phyloP scores from a whole-genome alignment of 1,140 invertebrate species.

The Cyrtorhinus lividipennis region DNA sequence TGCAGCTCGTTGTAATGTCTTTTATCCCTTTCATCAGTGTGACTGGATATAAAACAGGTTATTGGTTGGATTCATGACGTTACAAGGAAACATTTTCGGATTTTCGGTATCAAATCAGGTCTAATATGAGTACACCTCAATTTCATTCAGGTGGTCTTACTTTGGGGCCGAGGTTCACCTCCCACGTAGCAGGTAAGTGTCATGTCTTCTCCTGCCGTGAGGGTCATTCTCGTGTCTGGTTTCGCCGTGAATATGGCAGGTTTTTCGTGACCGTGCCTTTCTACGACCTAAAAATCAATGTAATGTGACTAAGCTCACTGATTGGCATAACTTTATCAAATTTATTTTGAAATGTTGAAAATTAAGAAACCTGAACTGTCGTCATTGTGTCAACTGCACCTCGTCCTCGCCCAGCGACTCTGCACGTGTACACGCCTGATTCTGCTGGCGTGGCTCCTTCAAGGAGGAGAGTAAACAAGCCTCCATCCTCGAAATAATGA shows the following conservation, averaged over 20 bases:
- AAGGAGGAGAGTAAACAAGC: constrained; percentile 73
- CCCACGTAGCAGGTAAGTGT: constrained; percentile 60
- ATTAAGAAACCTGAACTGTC: constrained; percentile 41
- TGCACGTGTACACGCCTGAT: constrained; percentile 73
- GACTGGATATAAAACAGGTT: constrained; percentile 44
- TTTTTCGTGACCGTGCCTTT: constrained; percentile 38
- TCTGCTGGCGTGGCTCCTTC: constrained; percentile 64
- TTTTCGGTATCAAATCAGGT: too few relatives aligned
- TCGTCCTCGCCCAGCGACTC: constrained; percentile 40
- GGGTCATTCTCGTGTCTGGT: constrained; percentile 55
- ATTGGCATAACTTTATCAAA: background rate
- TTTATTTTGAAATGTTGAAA: background rate
- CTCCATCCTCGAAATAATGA: constrained; percentile 57
- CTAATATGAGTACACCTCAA: background rate
- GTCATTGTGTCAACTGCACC: constrained; percentile 59
- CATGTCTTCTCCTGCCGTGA: constrained; percentile 62
- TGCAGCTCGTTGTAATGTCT: constrained; percentile 61
- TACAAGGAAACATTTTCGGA: too few relatives aligned
- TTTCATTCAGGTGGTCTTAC: constrained; percentile 33
- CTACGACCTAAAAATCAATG: constrained; percentile 29
- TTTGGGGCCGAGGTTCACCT: constrained; percentile 68
- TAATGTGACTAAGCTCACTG: background rate
- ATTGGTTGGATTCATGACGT: too few relatives aligned
- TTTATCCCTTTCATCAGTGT: constrained; percentile 70
- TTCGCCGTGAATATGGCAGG: constrained; percentile 61